Evolutionary conservation across 2,797 vertebrate genomes (phyloP).

Genomic region (Notolabrus celidotus): DNA sequence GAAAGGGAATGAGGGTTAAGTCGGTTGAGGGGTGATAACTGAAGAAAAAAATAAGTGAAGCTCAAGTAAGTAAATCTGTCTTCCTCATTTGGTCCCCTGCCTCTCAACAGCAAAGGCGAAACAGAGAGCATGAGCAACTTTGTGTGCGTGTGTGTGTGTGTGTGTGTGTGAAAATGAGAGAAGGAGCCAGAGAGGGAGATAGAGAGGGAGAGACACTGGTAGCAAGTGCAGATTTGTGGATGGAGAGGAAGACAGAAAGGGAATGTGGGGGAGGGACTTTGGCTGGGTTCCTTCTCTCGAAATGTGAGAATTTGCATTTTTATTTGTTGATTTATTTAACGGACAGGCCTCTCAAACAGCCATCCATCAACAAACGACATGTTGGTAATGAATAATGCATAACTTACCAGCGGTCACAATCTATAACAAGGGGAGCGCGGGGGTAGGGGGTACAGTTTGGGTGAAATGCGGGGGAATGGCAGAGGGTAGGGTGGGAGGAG

Average conservation of each 20-base stretch:
- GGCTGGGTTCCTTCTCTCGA: conserved; percentile 83
- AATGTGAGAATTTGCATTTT: conserved; percentile 99
- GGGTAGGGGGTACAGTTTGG: conserved; percentile 80
- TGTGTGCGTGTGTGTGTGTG: conserved; percentile 29
- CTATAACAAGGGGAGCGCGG: conserved; percentile 90
- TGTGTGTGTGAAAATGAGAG: conserved; percentile 19
- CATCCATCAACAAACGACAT: conserved; percentile 98
- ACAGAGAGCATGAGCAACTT: conserved; percentile 19
- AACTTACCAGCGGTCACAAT: conserved; percentile 95
- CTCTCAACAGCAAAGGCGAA: conserved; percentile 85
- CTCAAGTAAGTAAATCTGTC: conserved; percentile 88
- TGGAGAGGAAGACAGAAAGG: conserved; percentile 61
- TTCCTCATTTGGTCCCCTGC: conserved; percentile 89
- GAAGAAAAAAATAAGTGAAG: conserved; percentile 53
- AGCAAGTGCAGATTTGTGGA: conserved; percentile 71
- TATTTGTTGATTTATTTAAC: conserved; percentile 99
- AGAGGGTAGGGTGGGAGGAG: conserved; percentile 9
- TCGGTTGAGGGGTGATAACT: conserved; percentile 60
- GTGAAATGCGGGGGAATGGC: conserved; percentile 39
- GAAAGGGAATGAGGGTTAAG: conserved; percentile 53
- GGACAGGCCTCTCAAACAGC: conserved; percentile 97
- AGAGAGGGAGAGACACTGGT: conserved; percentile 49
- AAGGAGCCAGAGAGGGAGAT: too few species aligned
- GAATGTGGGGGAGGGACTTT: conserved; percentile 81
- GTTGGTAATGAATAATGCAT: conserved; percentile 99